These are phyloP conservation scores for Magallana nippona DNA, from an alignment of 2,888 invertebrate genomes.

Conservation along the genomic window DNA sequence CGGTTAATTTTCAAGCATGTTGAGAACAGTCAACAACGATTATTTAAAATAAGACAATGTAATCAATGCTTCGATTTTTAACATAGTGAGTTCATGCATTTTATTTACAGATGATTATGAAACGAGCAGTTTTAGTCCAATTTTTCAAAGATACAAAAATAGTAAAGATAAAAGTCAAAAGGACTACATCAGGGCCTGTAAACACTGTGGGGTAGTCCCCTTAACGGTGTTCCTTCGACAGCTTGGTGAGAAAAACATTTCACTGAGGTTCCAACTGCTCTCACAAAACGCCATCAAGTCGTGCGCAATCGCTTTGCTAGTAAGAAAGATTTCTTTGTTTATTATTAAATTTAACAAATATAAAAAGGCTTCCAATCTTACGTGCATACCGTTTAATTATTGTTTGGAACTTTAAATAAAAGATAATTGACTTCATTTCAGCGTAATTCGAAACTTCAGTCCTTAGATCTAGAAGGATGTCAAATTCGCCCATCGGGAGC, in stretches of 20 bases:
- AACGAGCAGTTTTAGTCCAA: not conserved
- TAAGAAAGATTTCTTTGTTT: conserved; percentile 42
- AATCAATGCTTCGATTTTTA: no score
- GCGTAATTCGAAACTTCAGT: conserved; percentile 44
- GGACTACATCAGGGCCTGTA: conserved; percentile 59
- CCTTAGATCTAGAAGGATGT: conserved; percentile 49
- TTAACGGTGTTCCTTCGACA: conserved; percentile 55
- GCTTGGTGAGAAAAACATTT: conserved; percentile 50
- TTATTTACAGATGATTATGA: not conserved
- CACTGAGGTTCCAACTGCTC: conserved; percentile 53
- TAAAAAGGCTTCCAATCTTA: not conserved
- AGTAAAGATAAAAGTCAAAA: conserved; percentile 45
- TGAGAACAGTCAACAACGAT: no score
- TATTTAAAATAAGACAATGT: no score
- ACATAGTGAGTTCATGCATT: no score
- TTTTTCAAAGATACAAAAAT: not conserved
- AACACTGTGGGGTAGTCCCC: conserved; percentile 53
- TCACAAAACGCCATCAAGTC: conserved; percentile 57
- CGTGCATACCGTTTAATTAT: no score
- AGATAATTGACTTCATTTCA: conserved; percentile 31
- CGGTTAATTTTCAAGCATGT: no score
- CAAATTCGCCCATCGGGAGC: conserved; percentile 47
- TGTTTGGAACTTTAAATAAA: no score
- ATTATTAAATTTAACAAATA: not conserved
- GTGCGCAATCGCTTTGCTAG: conserved; percentile 61